Base-by-base conservation (phyloP, 2,888 invertebrate species). In the Lacanobia oleracea region DNA sequence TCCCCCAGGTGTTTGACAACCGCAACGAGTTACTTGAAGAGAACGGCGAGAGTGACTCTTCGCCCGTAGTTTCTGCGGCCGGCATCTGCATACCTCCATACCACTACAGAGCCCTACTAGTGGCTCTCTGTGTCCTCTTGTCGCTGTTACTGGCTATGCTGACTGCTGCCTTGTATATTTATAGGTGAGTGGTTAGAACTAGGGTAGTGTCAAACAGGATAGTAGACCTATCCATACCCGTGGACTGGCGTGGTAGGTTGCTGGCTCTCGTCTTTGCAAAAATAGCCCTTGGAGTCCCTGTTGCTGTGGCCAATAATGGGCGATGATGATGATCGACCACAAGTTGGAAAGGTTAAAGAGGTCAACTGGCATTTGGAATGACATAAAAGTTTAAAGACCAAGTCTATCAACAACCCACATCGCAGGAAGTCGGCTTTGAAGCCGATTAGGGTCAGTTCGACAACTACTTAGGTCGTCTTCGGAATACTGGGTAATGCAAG, bases 51-150 rank as follows among this genome's bases (percentile, higher is more conserved):
- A 95, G 97, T 3, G 97, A 97, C 85, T 97, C 97, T 0, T 95
- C 97, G 0, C 97, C 97, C 0, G 96, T 97, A 9, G 95, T 95
- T 7, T 93, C 98, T 74, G 97, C 97, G 79, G 97, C 97, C 1
- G 95, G 95, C 0, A 97, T 98, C 33, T 99, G 98, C 91, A 97
- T 99, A 75, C 97, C 98, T 2, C 97, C 97, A 5, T 97, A 98
- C 68, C 98, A 98, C 92, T 98, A 99, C 92, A 97, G 98, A 87
- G 98, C 98, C 0, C 93, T 99, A n/a, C 96, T 99, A 67, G 97
- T 97, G 3, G 97, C 98, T 0, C 96, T 98, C 0, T 97, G 98
- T 75, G 96, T 98, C 16, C 95, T 98, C 48, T 97, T 98, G 84
- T 97, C 98, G 12, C 93, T 98, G 51, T 92, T 98, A 23, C 96